phyloP scores from a whole-genome alignment of 2,888 invertebrate genomes.

The Cylloceria caligata region DNA sequence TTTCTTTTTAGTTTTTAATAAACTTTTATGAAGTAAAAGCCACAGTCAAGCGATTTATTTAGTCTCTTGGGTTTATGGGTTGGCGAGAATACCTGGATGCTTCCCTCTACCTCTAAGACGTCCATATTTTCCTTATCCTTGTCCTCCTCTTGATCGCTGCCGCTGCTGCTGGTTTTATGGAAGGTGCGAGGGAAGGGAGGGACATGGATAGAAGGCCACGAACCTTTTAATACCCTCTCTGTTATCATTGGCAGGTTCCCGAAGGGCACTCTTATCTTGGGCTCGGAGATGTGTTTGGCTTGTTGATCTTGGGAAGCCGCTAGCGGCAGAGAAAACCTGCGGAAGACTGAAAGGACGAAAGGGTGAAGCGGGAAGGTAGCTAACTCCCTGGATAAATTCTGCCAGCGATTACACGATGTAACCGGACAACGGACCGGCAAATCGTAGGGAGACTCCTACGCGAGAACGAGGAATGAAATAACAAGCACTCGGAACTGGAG shows the following conservation, averaged over 20 bases:
- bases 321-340: conserved; percentile 70
- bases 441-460: conserved; percentile 51
- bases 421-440: conserved; percentile 45
- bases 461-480: conserved; percentile 59
- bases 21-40: conserved; percentile 6
- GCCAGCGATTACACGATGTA: conserved; percentile 34
- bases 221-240: conserved; percentile 78
- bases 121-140: conserved; percentile 8
- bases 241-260: conserved; percentile 79
- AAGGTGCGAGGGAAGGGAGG: background rate
- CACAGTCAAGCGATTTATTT: conserved; percentile 4
- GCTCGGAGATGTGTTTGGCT: conserved; percentile 76
- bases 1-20: conserved; percentile 15
- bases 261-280: conserved; percentile 78
- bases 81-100: conserved; percentile 20
- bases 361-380: conserved; percentile 64
- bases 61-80: conserved; percentile 26
- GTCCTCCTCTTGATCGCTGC: background rate
- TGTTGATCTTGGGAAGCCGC: conserved; percentile 78
- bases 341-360: conserved; percentile 62
- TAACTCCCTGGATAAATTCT: conserved; percentile 59
- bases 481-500: conserved; percentile 60
- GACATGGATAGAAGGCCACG: conserved; percentile 59
- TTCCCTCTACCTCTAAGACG: background rate
- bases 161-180: background rate